Evolutionary conservation across 2,113 vertebrate genomes (phyloP), one percentile per base, ranked within the genome.

Genomic region (Gymnocephalus cernua): DNA sequence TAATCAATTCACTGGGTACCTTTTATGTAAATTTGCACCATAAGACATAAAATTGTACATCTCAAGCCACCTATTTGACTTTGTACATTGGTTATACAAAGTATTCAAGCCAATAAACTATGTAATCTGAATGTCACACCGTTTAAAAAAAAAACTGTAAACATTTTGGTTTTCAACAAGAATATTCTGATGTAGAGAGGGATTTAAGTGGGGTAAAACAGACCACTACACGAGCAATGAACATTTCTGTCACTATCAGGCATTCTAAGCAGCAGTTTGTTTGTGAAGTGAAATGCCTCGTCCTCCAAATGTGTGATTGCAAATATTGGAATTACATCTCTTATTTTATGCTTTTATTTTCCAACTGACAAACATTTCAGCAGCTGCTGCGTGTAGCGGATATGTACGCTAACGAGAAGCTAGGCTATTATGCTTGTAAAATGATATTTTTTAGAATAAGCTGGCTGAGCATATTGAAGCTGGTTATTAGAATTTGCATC

Each of bases 401-500:
- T 69, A 11, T 50, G 41, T 45, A 10, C 32, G 45, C 32, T 14
- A 15, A 2, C 0, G 6, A 65, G 41, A 74, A 41, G 13, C 10
- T 21, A 18, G 18, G 6, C 45, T 29, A 13, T 68, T 11, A 58
- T n/a, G 7, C 53, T 23, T 70, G 29, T 70, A 32, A 54, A 51
- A 19, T 74, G n/a, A n/a, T 1, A 54, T 45, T 32, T 1, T 53
- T 64, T 10, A 45, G 29, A 67, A 56, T 44, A 47, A 63, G 2
- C 29, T 62, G 4, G 25, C 62, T 51, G 47, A 68, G 41, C 3
- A 65, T 73, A 21, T 77, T 61, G 16, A 59, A 63, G 58, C 8
- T 29, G 32, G 27, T 66, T 79, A 76, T 86, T 57, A 73, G 53
- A 77, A 74, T 74, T 25, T 51, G 29, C 27, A 13, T 57, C 58